Evolutionary conservation across 2,888 invertebrate genomes (phyloP).

Genomic region (Drosophila rellima): DNA sequence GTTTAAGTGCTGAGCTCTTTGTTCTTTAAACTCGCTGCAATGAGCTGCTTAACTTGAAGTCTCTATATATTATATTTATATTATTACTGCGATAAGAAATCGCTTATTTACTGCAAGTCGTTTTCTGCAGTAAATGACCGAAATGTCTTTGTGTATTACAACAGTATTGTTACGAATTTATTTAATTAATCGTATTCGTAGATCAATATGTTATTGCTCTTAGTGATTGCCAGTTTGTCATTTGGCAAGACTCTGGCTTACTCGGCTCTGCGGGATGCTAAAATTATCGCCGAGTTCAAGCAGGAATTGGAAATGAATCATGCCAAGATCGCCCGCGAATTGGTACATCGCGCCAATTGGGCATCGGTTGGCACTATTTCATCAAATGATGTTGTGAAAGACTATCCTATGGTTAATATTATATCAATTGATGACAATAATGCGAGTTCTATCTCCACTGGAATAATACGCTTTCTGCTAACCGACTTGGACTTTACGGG

Average conservation of each 20-base stretch:
- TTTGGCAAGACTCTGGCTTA: constrained; percentile 52
- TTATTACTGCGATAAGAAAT: constrained; percentile 18
- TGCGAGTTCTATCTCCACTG: constrained; percentile 76
- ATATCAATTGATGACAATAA: constrained; percentile 85
- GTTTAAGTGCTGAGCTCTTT: constrained; percentile 20
- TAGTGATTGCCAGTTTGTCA: constrained; percentile 31
- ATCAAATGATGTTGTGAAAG: constrained; percentile 70
- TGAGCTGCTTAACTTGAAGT: not conserved
- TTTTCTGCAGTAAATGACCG: too few species aligned
- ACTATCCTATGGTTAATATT: constrained; percentile 85
- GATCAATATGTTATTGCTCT: constrained; percentile 17
- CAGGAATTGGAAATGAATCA: constrained; percentile 69
- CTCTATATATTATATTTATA: not conserved
- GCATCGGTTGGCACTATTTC: constrained; percentile 84
- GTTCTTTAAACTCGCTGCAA: constrained; percentile 15
- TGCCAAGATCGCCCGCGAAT: constrained; percentile 82
- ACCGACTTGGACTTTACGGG: constrained; percentile 85
- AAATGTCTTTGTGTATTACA: too few species aligned
- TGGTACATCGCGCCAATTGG: constrained; percentile 85
- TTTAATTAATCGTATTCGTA: not conserved
- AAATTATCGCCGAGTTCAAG: constrained; percentile 71
- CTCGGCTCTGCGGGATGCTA: constrained; percentile 76
- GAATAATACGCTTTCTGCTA: constrained; percentile 83
- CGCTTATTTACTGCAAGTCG: too few species aligned
- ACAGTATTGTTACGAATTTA: not conserved